phyloP scores from a whole-genome alignment of 2,888 invertebrate species.

The Trissolcus brochymenae region DNA sequence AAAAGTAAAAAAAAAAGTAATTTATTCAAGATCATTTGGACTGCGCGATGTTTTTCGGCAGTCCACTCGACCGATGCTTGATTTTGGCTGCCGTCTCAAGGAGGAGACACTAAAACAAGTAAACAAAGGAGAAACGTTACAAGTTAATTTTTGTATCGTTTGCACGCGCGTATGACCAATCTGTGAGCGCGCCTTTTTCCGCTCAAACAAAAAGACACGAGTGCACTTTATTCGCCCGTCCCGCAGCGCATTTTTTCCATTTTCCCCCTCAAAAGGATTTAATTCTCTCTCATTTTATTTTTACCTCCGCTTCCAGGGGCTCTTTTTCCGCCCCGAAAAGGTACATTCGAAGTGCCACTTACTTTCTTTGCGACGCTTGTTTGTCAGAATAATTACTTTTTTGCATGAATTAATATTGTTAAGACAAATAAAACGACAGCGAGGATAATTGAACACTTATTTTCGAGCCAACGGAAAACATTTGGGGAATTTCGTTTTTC shows the following conservation, averaged over 20 bases:
- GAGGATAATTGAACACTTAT: no score
- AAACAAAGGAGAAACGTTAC: slow-evolving; percentile 5
- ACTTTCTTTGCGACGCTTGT: slow-evolving; percentile 36
- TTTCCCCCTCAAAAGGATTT: slow-evolving; percentile 46
- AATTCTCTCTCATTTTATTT: slow-evolving; percentile 53
- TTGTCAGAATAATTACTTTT: slow-evolving; percentile 55
- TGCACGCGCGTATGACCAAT: slow-evolving; percentile 36
- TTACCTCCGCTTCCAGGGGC: slow-evolving; percentile 25
- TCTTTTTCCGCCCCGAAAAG: slow-evolving; percentile 39
- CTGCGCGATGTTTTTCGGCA: not conserved
- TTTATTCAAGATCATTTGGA: no score
- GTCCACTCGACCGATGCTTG: not conserved
- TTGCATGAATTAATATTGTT: slow-evolving; percentile 48
- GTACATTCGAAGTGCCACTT: slow-evolving; percentile 44
- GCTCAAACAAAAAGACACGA: slow-evolving; percentile 42
- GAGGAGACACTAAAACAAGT: slow-evolving; percentile 4
- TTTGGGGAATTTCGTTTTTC: no score
- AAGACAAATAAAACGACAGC: slow-evolving; percentile 29
- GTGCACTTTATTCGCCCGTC: slow-evolving; percentile 42
- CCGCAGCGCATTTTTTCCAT: slow-evolving; percentile 19
- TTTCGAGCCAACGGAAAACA: slow-evolving; percentile 17
- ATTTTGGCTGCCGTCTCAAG: slow-evolving; percentile 9
- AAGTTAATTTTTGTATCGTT: slow-evolving; percentile 42
- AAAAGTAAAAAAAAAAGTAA: no score
- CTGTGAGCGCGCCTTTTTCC: slow-evolving; percentile 40